Percentiles rank a stretch among this genome's conserved stretches.
These are phyloP conservation scores for Scalopus aquaticus DNA, from an alignment of 2,113 vertebrate species.

Conservation along the genomic window DNA sequence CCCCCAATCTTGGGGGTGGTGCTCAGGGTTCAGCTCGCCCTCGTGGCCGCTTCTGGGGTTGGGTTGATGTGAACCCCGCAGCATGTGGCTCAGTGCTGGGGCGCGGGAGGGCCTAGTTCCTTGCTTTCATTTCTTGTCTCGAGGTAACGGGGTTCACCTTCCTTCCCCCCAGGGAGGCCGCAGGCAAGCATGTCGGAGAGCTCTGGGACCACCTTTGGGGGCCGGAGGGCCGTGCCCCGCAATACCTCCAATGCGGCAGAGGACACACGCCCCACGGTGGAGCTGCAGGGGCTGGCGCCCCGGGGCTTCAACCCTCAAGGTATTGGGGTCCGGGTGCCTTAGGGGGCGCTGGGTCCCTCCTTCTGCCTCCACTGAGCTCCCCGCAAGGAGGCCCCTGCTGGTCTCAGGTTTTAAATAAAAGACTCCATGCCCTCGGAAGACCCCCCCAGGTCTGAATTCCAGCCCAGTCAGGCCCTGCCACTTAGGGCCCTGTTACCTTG, in stretches of 20 bases:
- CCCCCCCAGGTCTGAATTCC: background rate
- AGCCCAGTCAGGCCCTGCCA: background rate
- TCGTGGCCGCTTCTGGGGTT: too few relatives aligned
- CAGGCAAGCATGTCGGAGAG: background rate
- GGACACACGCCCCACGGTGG: background rate
- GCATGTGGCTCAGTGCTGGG: too few relatives aligned
- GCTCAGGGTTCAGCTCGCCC: too few relatives aligned
- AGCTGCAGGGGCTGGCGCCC: background rate
- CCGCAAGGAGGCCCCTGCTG: background rate
- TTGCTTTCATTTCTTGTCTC: too few relatives aligned
- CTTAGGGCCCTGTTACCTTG: background rate
- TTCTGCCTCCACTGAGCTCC: background rate
- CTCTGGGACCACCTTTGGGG: background rate
- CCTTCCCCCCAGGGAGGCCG: background rate
- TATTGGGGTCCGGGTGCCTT: background rate
- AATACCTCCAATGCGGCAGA: background rate
- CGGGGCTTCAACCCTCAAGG: background rate
- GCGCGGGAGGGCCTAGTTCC: too few relatives aligned
- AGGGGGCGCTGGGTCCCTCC: background rate
- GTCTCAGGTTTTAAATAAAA: background rate
- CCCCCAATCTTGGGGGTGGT: too few relatives aligned
- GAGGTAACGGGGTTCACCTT: background rate
- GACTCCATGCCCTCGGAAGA: background rate
- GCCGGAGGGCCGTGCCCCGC: background rate
- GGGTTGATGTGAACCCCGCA: too few relatives aligned